A percentile compares a stretch with the other conserved stretches of the same genome.
Conservation (phyloP, 2,113 vertebrate genomes). For the Cichladusa arquata region DNA sequence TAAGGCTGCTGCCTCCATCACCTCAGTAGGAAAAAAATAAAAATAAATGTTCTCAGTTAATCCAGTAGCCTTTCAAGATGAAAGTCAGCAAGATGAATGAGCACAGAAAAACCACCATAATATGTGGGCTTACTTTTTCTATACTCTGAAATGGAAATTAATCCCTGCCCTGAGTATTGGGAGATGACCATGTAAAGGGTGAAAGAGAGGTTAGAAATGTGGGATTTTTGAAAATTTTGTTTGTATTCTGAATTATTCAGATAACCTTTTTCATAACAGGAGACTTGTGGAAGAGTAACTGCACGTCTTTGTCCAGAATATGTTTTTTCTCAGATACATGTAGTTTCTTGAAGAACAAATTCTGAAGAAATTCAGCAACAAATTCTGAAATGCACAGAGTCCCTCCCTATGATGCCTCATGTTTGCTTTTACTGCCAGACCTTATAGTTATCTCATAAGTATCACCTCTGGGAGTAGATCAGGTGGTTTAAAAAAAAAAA, state of each 20-base stretch:
- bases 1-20: not conserved
- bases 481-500: not conserved
- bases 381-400: not conserved
- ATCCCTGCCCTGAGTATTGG: not conserved
- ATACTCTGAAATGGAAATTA: not conserved
- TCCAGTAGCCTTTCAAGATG: constrained; percentile 1
- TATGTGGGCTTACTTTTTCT: not conserved
- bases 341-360: not conserved
- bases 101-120: not conserved
- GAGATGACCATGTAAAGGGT: not conserved
- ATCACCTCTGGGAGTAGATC: not conserved
- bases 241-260: not conserved
- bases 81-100: constrained; percentile 16
- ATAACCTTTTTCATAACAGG: not conserved
- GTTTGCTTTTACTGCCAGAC: not conserved
- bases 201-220: not conserved
- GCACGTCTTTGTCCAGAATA: not conserved
- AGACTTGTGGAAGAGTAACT: not conserved
- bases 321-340: not conserved
- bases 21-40: not conserved
- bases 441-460: not conserved
- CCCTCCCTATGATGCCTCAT: not conserved
- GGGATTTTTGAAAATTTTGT: not conserved
- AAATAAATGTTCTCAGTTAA: not conserved
- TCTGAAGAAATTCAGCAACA: not conserved